A percentile compares a stretch with the other conserved stretches of the same genome.
These are phyloP conservation scores for Enteromius trimaculatus DNA, from an alignment of 2,797 vertebrate species.

Conservation along the genomic window DNA sequence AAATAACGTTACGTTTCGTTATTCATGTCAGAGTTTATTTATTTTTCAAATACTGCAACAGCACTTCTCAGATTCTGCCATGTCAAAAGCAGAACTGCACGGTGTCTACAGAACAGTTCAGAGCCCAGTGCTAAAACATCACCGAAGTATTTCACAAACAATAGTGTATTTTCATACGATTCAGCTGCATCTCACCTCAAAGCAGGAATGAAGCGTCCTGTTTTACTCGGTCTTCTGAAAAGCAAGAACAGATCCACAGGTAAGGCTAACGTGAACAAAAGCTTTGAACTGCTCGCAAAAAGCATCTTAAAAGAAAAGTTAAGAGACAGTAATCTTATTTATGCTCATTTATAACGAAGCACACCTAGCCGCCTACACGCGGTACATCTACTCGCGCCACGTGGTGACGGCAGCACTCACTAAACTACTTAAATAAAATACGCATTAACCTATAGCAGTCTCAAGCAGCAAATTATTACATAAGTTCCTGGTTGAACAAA, in stretches of 20 bases:
- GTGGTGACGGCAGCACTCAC: neutral
- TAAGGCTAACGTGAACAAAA: neutral
- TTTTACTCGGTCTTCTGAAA: neutral
- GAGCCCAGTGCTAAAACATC: slow-evolving; percentile 65
- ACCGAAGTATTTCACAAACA: neutral
- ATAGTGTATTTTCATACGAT: neutral
- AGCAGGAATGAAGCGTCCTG: neutral
- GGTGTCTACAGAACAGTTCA: slow-evolving; percentile 44
- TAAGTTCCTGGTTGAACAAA: neutral
- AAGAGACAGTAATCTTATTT: fast-evolving
- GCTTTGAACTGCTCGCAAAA: neutral
- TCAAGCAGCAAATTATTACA: neutral
- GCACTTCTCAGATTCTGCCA: slow-evolving; percentile 61
- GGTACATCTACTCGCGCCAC: neutral
- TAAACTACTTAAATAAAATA: neutral
- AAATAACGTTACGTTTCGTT: neutral
- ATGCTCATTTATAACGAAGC: neutral
- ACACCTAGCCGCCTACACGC: no score
- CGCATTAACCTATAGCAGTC: neutral
- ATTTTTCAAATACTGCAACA: neutral
- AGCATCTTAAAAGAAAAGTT: no score
- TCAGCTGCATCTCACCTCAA: neutral
- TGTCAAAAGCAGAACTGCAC: slow-evolving; percentile 62
- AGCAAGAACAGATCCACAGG: neutral
- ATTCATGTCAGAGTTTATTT: fast-evolving